Base-by-base conservation (phyloP, 2,113 vertebrate genomes). In the Phodopus roborovskii region DNA sequence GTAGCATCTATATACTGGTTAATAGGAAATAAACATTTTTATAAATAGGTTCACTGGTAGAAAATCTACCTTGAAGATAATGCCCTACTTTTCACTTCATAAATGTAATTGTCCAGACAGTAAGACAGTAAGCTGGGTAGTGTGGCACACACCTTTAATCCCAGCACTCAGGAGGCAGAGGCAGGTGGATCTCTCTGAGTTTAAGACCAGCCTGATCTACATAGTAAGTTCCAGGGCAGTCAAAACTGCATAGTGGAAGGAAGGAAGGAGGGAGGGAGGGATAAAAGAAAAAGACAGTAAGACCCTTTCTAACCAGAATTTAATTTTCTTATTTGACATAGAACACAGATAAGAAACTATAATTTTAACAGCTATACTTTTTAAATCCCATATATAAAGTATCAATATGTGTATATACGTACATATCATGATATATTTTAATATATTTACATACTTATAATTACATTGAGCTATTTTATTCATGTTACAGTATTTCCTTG, bases 331-430 rank as follows among this genome's bases (percentile, higher is more conserved):
- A 83, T 86, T 26, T 91, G 39, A 94, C 42, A 68, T 22, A 90
- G 70, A 94, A 92, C 26, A 85, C 24, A 90, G 39, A 15, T 64
- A 42, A 91, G 9, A 96, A 92, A 91, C 66, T 5, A 88, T 11
- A 73, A 70, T 88, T n/a, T 90, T 85, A 91, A 94, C 3, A 91
- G n/a, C 50, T 71, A 70, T 7, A 74, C 0, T 7, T 81, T 82
- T 78, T 33, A 88, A 94, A 96, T 17, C n/a, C 36, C 56, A 90
- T 42, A 92, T 62, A 90, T 53, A 83, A 90, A 74, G 10, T 19
- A 58, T 16, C 5, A 30, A 16, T 12, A 22, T 15, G 19, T 74
- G 3, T 75, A 45, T 53, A 77, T 36, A 78, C 20, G 45, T 1
- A 77, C 9, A 66, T 28, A 85, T 84, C 28, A 30, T 50, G 42